These are phyloP conservation scores for Drosophila histrio DNA, from an alignment of 2,888 invertebrate genomes.

Conservation along the genomic window DNA sequence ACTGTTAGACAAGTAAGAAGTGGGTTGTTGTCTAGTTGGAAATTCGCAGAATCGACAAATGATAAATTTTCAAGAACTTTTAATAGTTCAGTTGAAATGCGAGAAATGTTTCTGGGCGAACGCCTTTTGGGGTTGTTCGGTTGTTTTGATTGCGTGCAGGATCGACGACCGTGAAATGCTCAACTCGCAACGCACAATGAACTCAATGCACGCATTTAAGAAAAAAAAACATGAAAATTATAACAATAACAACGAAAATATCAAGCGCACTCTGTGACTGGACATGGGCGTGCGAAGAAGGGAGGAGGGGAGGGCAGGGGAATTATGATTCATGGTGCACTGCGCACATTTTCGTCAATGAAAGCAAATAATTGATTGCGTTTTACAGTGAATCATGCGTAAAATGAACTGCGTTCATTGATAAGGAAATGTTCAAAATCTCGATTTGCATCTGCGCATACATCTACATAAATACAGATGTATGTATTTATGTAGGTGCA, in stretches of 20 bases:
- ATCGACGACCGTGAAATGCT: constrained; percentile 79
- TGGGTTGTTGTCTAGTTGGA: background rate
- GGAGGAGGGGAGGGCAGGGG: background rate
- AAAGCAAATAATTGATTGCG: constrained; percentile 64
- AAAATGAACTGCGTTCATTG: constrained; percentile 34
- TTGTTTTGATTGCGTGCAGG: constrained; percentile 63
- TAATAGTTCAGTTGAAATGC: background rate
- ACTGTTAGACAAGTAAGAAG: too few relatives aligned
- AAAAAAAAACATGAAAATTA: constrained; percentile 24
- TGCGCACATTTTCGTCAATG: constrained; percentile 73
- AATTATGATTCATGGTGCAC: constrained; percentile 60
- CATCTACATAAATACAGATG: background rate
- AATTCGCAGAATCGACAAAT: background rate
- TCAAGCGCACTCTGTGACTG: constrained; percentile 4
- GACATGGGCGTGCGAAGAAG: background rate
- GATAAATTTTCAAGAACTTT: background rate
- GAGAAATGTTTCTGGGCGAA: constrained; percentile 44
- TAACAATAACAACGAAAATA: constrained; percentile 24
- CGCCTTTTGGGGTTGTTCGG: constrained; percentile 56
- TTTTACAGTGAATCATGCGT: constrained; percentile 74
- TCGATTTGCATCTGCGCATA: constrained; percentile 7
- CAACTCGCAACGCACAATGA: constrained; percentile 74
- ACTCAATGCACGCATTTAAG: constrained; percentile 55
- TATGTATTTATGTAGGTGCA: background rate
- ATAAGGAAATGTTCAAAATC: constrained; percentile 36